Conservation (phyloP, 1,140 invertebrate species). For the Tetragonula clypearis region DNA sequence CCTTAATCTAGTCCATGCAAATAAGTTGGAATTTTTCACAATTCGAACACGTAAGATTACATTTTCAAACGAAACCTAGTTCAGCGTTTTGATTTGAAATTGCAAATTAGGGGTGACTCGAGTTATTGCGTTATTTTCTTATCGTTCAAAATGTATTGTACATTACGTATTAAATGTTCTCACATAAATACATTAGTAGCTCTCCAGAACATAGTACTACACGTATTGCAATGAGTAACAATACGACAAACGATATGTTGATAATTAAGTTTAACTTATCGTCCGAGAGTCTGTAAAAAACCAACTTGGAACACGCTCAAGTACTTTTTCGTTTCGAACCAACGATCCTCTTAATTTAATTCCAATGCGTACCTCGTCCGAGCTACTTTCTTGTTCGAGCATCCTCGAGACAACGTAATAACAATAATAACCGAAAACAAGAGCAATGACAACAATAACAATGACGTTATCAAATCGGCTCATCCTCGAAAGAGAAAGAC, state of each 20-base stretch:
- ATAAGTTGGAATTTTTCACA: too few relatives aligned
- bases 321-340: not conserved
- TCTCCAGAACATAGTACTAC: too few relatives aligned
- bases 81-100: too few relatives aligned
- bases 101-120: too few relatives aligned
- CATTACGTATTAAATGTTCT: too few relatives aligned
- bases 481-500: not conserved
- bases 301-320: not conserved
- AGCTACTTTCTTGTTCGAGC: not conserved
- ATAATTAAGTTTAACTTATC: not conserved
- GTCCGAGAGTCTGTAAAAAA: not conserved
- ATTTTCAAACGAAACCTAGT: too few relatives aligned
- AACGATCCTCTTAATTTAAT: not conserved
- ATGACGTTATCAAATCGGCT: not conserved
- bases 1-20: not conserved
- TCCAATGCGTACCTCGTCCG: not conserved
- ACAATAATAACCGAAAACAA: not conserved
- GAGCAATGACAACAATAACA: not conserved
- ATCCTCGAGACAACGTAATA: not conserved
- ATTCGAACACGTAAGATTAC: too few relatives aligned
- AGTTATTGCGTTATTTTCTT: too few relatives aligned
- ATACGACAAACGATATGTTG: not conserved
- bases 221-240: not conserved
- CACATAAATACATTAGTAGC: too few relatives aligned
- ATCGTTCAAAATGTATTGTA: too few relatives aligned